These are phyloP conservation scores for Arremon aurantiirostris DNA, from an alignment of 2,797 vertebrate species.

Conservation along the genomic window DNA sequence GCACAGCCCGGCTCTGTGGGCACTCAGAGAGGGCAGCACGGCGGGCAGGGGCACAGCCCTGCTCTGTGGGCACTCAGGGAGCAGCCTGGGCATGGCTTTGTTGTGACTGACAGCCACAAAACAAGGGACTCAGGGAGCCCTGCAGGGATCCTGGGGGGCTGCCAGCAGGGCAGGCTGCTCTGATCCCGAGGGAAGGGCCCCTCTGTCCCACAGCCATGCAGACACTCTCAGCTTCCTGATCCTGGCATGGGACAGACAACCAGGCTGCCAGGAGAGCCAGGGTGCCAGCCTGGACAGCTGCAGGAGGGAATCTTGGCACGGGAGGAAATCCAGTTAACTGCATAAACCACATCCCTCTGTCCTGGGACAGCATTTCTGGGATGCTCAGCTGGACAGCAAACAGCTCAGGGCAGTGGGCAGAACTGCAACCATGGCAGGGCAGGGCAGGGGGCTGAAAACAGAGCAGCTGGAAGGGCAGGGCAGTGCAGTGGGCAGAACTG, in stretches of 20 bases:
- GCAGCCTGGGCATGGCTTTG: neutral
- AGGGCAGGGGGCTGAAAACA: too few relatives aligned
- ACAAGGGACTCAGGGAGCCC: neutral
- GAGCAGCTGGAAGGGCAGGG: neutral
- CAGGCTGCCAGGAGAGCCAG: neutral
- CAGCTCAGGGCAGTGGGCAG: neutral
- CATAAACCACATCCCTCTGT: neutral
- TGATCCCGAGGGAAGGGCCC: neutral
- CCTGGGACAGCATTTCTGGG: neutral
- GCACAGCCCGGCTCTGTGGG: neutral
- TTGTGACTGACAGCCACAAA: neutral
- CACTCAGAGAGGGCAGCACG: too few relatives aligned
- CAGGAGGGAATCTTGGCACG: neutral
- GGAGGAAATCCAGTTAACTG: neutral
- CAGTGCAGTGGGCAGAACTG: neutral
- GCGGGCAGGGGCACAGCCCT: too few relatives aligned
- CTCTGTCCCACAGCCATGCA: neutral
- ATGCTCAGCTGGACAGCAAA: fast-evolving
- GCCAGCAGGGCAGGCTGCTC: neutral
- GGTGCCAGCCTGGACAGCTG: neutral
- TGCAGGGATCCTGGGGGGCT: neutral
- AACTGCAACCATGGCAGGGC: too few relatives aligned
- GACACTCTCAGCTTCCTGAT: neutral
- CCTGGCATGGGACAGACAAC: fast-evolving
- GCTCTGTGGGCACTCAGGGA: neutral